Base-by-base conservation (phyloP, 2,888 invertebrate genomes). In the Andrena dorsata region DNA sequence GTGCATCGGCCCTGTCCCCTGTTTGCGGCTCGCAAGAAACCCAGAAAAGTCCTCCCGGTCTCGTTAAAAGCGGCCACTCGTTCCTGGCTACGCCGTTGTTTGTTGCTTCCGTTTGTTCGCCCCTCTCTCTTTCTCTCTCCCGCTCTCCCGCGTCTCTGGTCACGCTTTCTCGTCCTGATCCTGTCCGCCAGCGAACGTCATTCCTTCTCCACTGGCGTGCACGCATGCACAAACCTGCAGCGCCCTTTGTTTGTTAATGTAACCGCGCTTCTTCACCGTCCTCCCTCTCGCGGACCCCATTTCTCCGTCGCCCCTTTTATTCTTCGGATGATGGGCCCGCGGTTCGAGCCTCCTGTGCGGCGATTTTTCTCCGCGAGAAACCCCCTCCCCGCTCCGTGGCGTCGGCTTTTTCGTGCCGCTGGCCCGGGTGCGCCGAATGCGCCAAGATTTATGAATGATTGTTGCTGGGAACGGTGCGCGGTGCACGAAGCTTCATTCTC, bases 171-270 rank as follows among this genome's bases (percentile, higher is more conserved):
- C 72, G 63, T 80, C 64, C 71, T 53, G 69, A 64, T 78, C 76
- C 72, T 26, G 85, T 86, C 78, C 85, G 84, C 82, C 85, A 70
- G 78, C 70, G 74, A 85, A 75, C 83, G 83, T 87, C 89, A 86
- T 85, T 89, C 80, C 79, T 87, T 83, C 66, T 53, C 72, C 13
- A 53, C 70, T 70, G 56, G 77, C 76, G 64, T 75, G 80, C 72
- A 75, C 78, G 74, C 78, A 78, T 80, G 65, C 81, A 58, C 79
- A 58, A 84, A 87, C 88, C 87, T 73, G 68, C 81, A 82, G 76
- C 80, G 82, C 90, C 56, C 90, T 90, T 91, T 91, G 92, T 92
- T 92, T 91, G 91, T 91, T 90, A 92, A 92, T 90, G 89, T 86
- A 87, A 84, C 87, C 83, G 84, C 76, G 82, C 83, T 86, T 85